Conservation (phyloP, 2,113 vertebrate genomes). For the Xenopus laevis region DNA sequence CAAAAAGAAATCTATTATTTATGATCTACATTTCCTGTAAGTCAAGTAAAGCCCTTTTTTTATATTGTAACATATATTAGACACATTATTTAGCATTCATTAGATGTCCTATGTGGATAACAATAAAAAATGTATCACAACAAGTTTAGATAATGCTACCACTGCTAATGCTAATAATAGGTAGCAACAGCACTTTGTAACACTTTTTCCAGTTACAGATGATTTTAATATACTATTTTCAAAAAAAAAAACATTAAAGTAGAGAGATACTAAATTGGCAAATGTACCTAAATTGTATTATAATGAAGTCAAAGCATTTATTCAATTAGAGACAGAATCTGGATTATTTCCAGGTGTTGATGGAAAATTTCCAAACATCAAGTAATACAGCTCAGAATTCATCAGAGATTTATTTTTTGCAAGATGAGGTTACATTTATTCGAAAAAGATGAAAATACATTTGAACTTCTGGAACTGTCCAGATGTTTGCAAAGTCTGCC, state of each 20-base stretch:
- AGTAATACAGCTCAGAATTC: neutral
- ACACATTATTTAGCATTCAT: too few species aligned
- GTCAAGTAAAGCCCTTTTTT: too few species aligned
- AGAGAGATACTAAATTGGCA: conserved; percentile 18
- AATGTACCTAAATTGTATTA: conserved; percentile 9
- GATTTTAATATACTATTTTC: neutral
- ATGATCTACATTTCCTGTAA: too few species aligned
- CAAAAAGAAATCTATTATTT: too few species aligned
- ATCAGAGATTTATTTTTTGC: conserved; percentile 25
- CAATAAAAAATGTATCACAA: too few species aligned
- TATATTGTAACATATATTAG: too few species aligned
- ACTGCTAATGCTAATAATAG: too few species aligned
- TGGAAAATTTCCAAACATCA: conserved; percentile 37
- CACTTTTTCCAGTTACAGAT: too few species aligned
- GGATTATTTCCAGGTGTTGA: conserved; percentile 14
- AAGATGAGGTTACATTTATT: conserved; percentile 3
- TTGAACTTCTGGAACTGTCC: conserved; percentile 42
- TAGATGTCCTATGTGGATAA: too few species aligned
- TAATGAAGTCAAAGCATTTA: neutral
- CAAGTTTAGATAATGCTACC: too few species aligned
- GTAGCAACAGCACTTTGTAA: too few species aligned
- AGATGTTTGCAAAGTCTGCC: conserved; percentile 47
- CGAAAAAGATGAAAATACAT: conserved; percentile 40
- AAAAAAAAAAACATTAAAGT: conserved; percentile 17
- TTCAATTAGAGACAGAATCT: conserved; percentile 38